These are phyloP conservation scores for Anguilla marmorata DNA, from an alignment of 2,797 vertebrate species.

Conservation along the genomic window DNA sequence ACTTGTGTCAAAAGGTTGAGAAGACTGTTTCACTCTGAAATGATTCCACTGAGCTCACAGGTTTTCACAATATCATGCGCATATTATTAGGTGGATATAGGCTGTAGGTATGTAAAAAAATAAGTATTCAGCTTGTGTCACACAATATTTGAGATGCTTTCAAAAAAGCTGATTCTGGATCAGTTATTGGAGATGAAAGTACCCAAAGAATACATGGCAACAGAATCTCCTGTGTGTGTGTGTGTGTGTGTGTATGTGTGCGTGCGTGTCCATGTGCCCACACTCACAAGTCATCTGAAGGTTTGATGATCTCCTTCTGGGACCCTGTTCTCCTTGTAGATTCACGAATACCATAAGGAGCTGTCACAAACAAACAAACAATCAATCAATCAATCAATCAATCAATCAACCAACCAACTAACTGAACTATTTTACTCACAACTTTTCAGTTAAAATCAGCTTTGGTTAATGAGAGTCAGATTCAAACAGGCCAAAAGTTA, in stretches of 20 bases:
- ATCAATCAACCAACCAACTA: neutral
- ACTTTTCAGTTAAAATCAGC: slow-evolving; percentile 1
- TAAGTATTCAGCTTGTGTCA: neutral
- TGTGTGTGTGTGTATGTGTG: neutral
- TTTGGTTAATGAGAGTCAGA: neutral
- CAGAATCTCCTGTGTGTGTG: neutral
- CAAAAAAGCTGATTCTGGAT: neutral
- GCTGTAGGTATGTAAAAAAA: neutral
- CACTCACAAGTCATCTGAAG: slow-evolving; percentile 80
- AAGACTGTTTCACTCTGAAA: neutral
- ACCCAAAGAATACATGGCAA: neutral
- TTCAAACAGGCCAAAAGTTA: neutral
- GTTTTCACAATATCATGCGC: neutral
- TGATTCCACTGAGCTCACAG: neutral
- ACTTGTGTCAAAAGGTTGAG: neutral
- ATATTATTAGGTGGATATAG: neutral
- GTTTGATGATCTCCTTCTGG: slow-evolving; percentile 80
- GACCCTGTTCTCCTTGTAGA: slow-evolving; percentile 92
- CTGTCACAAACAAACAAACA: slow-evolving; percentile 60
- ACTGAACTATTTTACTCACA: neutral
- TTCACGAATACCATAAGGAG: slow-evolving; percentile 96
- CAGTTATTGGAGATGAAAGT: neutral
- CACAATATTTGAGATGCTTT: neutral
- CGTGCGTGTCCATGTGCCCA: neutral
- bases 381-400: neutral